Evolutionary conservation across 2,888 invertebrate species (phyloP).

Genomic region (Eugnorisma glareosa): DNA sequence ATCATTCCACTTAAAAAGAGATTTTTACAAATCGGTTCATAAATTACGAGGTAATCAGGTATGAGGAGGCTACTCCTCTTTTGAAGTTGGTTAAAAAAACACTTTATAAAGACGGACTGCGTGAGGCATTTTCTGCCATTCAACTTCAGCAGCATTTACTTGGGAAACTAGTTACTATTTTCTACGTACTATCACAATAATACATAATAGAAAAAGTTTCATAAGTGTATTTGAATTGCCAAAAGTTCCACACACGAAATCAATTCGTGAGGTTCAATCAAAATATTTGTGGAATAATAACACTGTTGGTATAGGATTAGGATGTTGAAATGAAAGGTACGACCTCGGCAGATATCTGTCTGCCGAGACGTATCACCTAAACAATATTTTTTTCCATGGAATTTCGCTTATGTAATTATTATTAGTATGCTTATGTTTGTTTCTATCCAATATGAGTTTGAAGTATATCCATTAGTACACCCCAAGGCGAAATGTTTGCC

Average conservation of each 20-base stretch:
- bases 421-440: background rate
- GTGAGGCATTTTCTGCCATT: background rate
- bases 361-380: background rate
- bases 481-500: no score
- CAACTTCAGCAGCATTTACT: background rate
- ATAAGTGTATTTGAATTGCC: constrained; percentile 1
- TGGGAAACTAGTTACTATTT: background rate
- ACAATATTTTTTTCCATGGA: background rate
- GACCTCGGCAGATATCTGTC: background rate
- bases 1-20: no score
- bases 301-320: constrained; percentile 24
- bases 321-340: constrained; percentile 9
- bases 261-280: background rate
- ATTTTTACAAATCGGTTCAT: no score
- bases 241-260: constrained; percentile 17
- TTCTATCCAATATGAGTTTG: background rate
- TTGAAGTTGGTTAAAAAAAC: background rate
- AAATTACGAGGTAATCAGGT: no score
- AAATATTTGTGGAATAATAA: constrained; percentile 23
- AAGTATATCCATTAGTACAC: background rate
- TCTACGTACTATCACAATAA: background rate
- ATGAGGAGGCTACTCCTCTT: no score
- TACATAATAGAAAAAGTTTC: background rate
- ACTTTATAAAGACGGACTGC: background rate
- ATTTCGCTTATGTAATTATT: background rate